A percentile compares a stretch with the other conserved stretches of the same genome.
Conservation (phyloP, 2,888 invertebrate species). For the Esperia sulphurella region DNA sequence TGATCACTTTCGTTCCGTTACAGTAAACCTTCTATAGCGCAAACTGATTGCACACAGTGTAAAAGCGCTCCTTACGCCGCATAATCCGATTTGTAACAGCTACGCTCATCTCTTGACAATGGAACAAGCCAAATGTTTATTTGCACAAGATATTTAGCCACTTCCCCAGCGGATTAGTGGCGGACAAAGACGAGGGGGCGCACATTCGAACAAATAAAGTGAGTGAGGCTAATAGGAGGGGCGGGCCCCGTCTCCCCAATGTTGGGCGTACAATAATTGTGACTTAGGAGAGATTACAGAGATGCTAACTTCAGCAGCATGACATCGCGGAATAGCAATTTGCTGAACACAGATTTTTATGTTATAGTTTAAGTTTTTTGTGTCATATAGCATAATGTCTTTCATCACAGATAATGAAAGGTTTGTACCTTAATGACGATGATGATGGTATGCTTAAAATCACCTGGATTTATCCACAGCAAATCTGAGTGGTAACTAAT, state of each 20-base stretch:
- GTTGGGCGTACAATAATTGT: conserved; percentile 56
- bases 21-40: conserved; percentile 47
- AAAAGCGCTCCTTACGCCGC: conserved; percentile 56
- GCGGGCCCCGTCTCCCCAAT: conserved; percentile 47
- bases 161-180: conserved; percentile 74
- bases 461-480: too few species aligned
- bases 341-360: too few species aligned
- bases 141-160: conserved; percentile 79
- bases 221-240: conserved; percentile 63
- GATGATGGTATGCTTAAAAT: too few species aligned
- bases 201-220: conserved; percentile 54
- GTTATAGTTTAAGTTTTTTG: too few species aligned
- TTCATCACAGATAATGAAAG: too few species aligned
- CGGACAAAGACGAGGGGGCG: conserved; percentile 62
- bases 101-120: conserved; percentile 62
- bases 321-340: too few species aligned
- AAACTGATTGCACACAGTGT: conserved; percentile 55
- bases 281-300: conserved; percentile 59
- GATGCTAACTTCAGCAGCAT: conserved; percentile 5
- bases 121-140: conserved; percentile 71
- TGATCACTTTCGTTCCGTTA: conserved; percentile 11
- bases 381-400: too few species aligned
- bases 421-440: too few species aligned
- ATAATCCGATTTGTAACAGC: conserved; percentile 70
- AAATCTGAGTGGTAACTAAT: too few species aligned